These are phyloP conservation scores for Hylyphantes graminicola DNA, from an alignment of 1,140 invertebrate genomes.

Conservation along the genomic window DNA sequence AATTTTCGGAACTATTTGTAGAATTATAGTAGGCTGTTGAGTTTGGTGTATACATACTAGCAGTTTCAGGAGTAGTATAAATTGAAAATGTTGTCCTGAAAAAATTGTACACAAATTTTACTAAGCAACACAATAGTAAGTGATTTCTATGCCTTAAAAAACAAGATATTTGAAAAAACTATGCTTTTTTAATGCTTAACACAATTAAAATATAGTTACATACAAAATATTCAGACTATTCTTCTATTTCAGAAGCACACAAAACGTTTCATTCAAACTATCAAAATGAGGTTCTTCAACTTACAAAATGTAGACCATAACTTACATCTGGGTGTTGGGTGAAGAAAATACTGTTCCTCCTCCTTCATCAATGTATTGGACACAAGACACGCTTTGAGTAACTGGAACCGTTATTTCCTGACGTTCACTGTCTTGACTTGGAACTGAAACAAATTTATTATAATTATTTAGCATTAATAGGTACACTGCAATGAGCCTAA, in stretches of 20 bases:
- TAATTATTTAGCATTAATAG: background rate
- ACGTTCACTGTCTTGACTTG: conserved; percentile 40
- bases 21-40: conserved; percentile 50
- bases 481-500: background rate
- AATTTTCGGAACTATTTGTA: conserved; percentile 46
- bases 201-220: no score
- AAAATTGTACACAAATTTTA: background rate
- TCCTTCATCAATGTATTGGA: conserved; percentile 56
- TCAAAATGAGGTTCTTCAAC: no score
- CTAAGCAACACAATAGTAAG: background rate
- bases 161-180: background rate
- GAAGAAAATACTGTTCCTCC: conserved; percentile 47
- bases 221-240: no score
- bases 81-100: conserved; percentile 56
- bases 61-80: conserved; percentile 46
- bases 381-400: conserved; percentile 33
- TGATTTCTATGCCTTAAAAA: background rate
- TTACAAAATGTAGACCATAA: background rate
- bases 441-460: conserved; percentile 18
- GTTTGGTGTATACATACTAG: conserved; percentile 54
- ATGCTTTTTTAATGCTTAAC: no score
- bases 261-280: no score
- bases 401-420: conserved; percentile 43
- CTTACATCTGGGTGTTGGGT: conserved; percentile 50
- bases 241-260: no score